Evolutionary conservation across 2,888 invertebrate genomes (phyloP).

Genomic region (Pristionchus fissidentatus): DNA sequence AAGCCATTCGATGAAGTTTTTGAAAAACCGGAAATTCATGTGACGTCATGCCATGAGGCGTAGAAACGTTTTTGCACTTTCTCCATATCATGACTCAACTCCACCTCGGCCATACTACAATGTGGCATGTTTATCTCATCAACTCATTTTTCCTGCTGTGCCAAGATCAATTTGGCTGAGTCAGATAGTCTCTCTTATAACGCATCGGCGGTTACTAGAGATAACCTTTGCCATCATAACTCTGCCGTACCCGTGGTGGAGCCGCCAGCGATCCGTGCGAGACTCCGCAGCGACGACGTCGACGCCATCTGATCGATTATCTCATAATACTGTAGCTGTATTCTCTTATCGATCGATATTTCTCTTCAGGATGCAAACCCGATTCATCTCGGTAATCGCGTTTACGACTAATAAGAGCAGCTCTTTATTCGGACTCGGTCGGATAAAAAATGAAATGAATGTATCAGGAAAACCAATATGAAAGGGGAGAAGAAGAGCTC

Average conservation of each 20-base stretch:
- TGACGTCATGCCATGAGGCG: too few species aligned
- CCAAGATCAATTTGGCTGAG: too few species aligned
- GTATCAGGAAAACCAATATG: slow-evolving; percentile 37
- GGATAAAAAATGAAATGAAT: slow-evolving; percentile 44
- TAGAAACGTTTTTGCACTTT: too few species aligned
- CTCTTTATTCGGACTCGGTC: slow-evolving; percentile 45
- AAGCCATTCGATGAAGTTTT: too few species aligned
- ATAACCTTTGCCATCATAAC: background rate
- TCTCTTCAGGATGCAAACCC: background rate
- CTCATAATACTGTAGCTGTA: background rate
- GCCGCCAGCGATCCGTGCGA: slow-evolving; percentile 33
- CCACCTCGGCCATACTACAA: too few species aligned
- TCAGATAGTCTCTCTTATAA: too few species aligned
- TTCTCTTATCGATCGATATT: slow-evolving; percentile 15
- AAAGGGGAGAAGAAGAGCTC: slow-evolving; percentile 30
- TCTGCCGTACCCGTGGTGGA: slow-evolving; percentile 36
- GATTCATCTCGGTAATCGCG: too few species aligned
- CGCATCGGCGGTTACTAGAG: background rate
- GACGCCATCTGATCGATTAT: slow-evolving; percentile 28
- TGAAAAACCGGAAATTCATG: too few species aligned
- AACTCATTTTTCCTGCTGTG: too few species aligned
- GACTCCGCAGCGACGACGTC: slow-evolving; percentile 22
- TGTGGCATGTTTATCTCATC: too few species aligned
- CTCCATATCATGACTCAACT: too few species aligned
- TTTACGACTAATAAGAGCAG: too few species aligned